Base-by-base conservation (phyloP, 2,797 vertebrate species). In the Channallabes apus region DNA sequence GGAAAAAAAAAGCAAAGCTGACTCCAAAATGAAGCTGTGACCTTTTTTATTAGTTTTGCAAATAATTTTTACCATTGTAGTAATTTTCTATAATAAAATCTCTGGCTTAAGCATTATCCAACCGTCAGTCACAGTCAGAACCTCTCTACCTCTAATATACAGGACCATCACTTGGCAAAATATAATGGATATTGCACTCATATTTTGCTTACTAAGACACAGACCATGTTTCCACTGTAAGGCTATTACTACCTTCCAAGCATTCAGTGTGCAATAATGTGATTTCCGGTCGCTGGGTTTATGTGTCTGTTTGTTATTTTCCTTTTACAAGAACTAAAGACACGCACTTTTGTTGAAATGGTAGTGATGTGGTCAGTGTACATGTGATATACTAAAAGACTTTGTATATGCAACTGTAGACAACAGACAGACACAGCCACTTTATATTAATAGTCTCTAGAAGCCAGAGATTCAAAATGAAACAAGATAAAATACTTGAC, bases 31-130 rank as follows among this genome's bases (percentile, higher is more conserved):
- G 88, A 84, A 89, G 88, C 90, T 77, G 88, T 81, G 72, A 84
- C 32, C 35, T 61, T 89, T 94, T 46, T 94, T 93, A 94, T 94
- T 94, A 80, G 85, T 83, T 91, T 69, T 62, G 35, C 77, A 85
- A 78, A 85, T 91, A 91, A 92, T 87, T 81, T 46, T 75, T 89
- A 88, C 86, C 89, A 78, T 87, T 81, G 81, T 86, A 86, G 56
- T 86, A 35, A 84, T 76, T 88, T 69, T 90, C 89, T 88, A 90
- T 87, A 88, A 87, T 90, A 91, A 90, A 90, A 83, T 85, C 90
- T 93, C 88, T 88, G 80, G 84, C 82, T 88, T 93, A 89, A 85
- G 89, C 73, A 64, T 90, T 90, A 90, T 82, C 89, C 89, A 89
- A 85, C 87, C 89, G 67, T 81, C 90, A 88, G 90, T 87, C 89